These are phyloP conservation scores for Neotoxoptera formosana DNA, from an alignment of 1,140 invertebrate species.

Conservation along the genomic window DNA sequence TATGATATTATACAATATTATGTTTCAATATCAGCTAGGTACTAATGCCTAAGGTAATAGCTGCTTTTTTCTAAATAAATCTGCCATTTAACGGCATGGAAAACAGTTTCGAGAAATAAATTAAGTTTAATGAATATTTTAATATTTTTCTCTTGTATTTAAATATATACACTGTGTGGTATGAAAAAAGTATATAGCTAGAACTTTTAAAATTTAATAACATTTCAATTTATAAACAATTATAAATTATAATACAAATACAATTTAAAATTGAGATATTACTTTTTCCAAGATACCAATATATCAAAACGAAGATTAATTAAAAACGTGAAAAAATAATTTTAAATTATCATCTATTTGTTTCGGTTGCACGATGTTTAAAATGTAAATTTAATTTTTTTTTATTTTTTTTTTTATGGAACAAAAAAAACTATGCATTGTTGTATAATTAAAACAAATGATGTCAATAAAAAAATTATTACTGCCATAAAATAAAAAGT, in stretches of 20 bases:
- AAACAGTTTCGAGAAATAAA: neutral
- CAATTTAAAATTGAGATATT: neutral
- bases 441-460: too few relatives aligned
- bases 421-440: too few relatives aligned
- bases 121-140: neutral
- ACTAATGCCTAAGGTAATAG: too few relatives aligned
- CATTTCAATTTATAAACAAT: neutral
- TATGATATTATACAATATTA: too few relatives aligned
- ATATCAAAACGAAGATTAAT: neutral
- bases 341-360: neutral
- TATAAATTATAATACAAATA: neutral
- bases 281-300: neutral
- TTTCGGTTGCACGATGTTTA: neutral
- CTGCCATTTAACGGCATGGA: neutral
- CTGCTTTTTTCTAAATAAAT: neutral
- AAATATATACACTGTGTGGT: neutral
- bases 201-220: neutral
- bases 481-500: too few relatives aligned
- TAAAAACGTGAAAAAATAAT: too few relatives aligned
- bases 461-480: too few relatives aligned
- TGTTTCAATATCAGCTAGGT: too few relatives aligned
- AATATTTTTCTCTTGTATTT: neutral
- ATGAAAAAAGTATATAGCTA: neutral
- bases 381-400: neutral
- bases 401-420: too few relatives aligned